Evolutionary conservation across 2,113 vertebrate species (phyloP), one percentile per base, ranked within the genome.

Genomic region (Ophiodon elongatus): DNA sequence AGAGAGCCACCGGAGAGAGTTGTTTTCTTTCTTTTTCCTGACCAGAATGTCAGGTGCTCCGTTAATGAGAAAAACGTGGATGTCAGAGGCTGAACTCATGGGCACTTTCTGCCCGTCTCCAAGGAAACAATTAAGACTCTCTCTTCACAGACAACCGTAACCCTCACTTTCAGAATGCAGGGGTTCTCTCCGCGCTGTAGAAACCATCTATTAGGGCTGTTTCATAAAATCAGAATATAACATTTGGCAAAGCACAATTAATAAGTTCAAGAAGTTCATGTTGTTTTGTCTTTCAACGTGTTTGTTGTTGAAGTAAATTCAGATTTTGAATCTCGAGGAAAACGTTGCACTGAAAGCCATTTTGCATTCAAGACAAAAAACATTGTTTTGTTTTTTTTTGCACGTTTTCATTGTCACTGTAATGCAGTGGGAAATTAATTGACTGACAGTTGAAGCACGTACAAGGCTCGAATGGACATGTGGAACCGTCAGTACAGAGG

Each of bases 61-160:
- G 9, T 70, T 89, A 90, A 91, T 88, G 83, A 92, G 79, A 84
- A 82, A 80, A 89, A 73, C 45, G 13, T 43, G 69, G 79, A 82
- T 81, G 70, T 85, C 81, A 85, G 74, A 74, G 84, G 29, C 72
- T 80, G 85, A 85, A 86, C 89, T 89, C 85, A 69, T 27, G 65
- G 83, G 74, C 82, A 68, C 68, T 71, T 71, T 82, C 71, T 63
- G 63, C 25, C 73, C 15, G 79, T 94, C 92, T 93, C 91, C 86
- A 87, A 83, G 93, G 91, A 91, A 91, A 92, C 89, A 86, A 89
- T 91, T 89, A 91, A 73, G 75, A 67, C 83, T 71, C 70, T 68
- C 69, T 85, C 73, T 85, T 90, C 84, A 85, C 79, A 78, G 80
- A 74, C 62, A 82, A 43, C 60, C 65, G 43, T 37, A 54, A 74